Base-by-base conservation (phyloP, 2,797 vertebrate genomes). In the Syncerus caffer region DNA sequence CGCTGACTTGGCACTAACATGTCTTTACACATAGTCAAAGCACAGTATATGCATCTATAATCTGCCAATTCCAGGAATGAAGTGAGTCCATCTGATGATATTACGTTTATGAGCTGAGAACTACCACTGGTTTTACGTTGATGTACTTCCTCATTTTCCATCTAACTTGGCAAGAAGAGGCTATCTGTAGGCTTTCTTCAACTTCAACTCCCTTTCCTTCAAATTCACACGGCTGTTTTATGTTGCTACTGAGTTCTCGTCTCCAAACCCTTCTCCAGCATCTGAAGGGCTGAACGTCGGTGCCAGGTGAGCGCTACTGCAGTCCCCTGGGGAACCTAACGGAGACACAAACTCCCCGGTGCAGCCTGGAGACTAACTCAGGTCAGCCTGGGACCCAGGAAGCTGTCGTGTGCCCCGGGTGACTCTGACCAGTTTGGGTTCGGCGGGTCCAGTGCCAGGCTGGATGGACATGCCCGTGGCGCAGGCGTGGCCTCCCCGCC, bases 371-470 rank as follows among this genome's bases (percentile, higher is more conserved):
- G 8, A 16, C 12, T 2, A 29, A 25, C 4, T 19, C 55, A 0
- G 47, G 53, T 71, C 25, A 29, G 38, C 9, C 31, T 50, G 79
- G 50, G 50, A 47, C 76, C 71, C 79, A n/a, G 89, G 27, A 34
- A 27, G 85, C 87, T 6, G 15, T 19, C 4, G 6, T 17, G 67
- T 2, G 19, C 50, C 83, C 51, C 0, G 2, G 0, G 6, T 7
- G 85, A 13, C 13, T 10, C 3, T 6, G 67, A 71, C 17, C 19
- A 1, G n/a, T 6, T 0, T 25, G 74, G 50, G 23, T 60, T 38
- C 0, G 6, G 76, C 5, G 19, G 58, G 15, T 45, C 17, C 5
- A 5, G 88, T 6, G 62, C 38, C 0, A 0, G 16, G 21, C 6
- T 4, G 2, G 16, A 12, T 1, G 29, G 34, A 85, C 50, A 12